phyloP scores from a whole-genome alignment of 2,888 invertebrate species.

The Epirrhoe tristata region DNA sequence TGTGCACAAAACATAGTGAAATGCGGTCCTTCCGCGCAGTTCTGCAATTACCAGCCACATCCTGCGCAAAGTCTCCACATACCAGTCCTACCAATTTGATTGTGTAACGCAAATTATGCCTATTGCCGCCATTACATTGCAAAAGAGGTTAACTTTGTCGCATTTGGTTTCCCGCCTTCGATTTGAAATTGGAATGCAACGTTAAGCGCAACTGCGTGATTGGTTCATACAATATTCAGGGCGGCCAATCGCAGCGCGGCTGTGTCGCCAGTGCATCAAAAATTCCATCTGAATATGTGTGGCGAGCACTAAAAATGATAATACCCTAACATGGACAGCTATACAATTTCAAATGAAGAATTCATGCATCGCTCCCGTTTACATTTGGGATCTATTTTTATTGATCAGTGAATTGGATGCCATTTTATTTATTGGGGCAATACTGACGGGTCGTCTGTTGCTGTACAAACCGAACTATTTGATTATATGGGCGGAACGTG shows the following conservation, averaged over 20 bases:
- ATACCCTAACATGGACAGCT: constrained; percentile 81
- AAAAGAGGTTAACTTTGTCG: constrained; percentile 72
- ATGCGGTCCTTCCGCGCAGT: constrained; percentile 42
- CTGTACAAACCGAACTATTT: constrained; percentile 48
- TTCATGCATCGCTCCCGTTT: constrained; percentile 79
- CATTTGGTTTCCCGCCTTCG: constrained; percentile 77
- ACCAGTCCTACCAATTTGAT: constrained; percentile 61
- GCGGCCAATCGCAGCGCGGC: constrained; percentile 80
- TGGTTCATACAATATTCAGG: constrained; percentile 85
- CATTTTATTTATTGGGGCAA: constrained; percentile 74
- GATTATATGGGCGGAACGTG: constrained; percentile 37
- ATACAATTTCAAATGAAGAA: constrained; percentile 85
- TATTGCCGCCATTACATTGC: constrained; percentile 68
- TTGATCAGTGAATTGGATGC: constrained; percentile 74
- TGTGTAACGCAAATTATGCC: constrained; percentile 72
- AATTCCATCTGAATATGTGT: constrained; percentile 86
- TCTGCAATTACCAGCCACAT: constrained; percentile 41
- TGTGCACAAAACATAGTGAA: constrained; percentile 42
- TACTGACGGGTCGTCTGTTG: constrained; percentile 53
- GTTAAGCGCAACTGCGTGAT: constrained; percentile 81
- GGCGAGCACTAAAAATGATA: constrained; percentile 86
- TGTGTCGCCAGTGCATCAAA: constrained; percentile 86
- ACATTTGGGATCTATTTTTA: constrained; percentile 80
- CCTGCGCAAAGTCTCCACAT: constrained; percentile 48
- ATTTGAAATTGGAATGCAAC: constrained; percentile 85